phyloP scores from a whole-genome alignment of 2,113 vertebrate genomes.

The Perca schrenkii region DNA sequence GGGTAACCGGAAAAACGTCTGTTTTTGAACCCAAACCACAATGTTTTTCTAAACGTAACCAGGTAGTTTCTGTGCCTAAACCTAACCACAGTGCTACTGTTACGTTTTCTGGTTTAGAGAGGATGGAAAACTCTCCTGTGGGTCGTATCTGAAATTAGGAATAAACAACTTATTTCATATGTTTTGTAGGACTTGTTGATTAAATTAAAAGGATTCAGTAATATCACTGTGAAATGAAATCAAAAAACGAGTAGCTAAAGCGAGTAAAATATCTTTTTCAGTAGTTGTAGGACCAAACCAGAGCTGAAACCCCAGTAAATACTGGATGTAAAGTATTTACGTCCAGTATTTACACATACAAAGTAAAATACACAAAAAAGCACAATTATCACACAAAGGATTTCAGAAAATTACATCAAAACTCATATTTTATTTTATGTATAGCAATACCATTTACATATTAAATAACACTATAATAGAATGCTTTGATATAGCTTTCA shows the following conservation, averaged over 20 bases:
- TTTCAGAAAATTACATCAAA: conserved; percentile 92
- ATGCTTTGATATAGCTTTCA: conserved; percentile 96
- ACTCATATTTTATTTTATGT: conserved; percentile 99
- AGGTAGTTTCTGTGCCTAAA: too few species aligned
- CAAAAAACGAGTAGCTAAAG: background rate
- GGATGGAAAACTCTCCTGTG: too few species aligned
- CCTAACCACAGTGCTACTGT: too few species aligned
- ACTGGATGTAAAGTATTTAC: background rate
- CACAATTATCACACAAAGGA: conserved; percentile 25
- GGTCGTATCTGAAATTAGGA: too few species aligned
- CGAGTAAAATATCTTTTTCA: background rate
- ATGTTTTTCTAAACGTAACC: too few species aligned
- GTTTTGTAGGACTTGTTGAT: too few species aligned
- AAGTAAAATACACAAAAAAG: background rate
- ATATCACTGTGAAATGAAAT: background rate
- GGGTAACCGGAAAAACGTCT: too few species aligned
- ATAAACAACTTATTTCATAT: too few species aligned
- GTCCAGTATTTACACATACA: too few species aligned
- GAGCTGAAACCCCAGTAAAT: background rate
- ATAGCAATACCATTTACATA: conserved; percentile 99
- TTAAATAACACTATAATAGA: conserved; percentile 99
- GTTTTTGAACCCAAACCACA: too few species aligned
- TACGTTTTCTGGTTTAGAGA: too few species aligned
- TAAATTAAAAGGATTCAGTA: background rate
- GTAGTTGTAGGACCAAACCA: background rate